Conservation (phyloP, 1,140 invertebrate species). For the Caenorhabditis latens region DNA sequence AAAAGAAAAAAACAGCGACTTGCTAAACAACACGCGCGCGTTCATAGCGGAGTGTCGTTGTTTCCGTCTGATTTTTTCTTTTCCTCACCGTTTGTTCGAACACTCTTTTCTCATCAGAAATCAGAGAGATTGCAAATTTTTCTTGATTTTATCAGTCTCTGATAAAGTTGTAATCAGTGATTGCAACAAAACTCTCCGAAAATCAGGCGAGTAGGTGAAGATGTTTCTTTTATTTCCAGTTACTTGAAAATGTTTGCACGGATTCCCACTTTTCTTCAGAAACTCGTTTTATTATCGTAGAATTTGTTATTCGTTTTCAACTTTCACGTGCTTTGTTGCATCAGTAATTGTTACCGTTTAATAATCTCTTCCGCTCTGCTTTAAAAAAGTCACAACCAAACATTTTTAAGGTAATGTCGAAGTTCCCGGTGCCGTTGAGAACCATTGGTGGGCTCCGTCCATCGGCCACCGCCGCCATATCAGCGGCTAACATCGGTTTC, state of each 20-base stretch:
- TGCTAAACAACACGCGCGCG: conserved; percentile 2
- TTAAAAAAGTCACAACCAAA: too few relatives aligned
- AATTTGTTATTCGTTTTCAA: too few relatives aligned
- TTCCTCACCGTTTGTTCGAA: not conserved
- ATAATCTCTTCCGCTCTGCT: too few relatives aligned
- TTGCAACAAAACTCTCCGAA: conserved; percentile 24
- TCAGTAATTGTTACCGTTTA: too few relatives aligned
- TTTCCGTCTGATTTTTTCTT: conserved; percentile 45
- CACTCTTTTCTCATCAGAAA: conserved; percentile 37
- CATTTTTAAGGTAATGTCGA: conserved; percentile 16
- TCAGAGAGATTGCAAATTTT: conserved; percentile 7
- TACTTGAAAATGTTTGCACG: not conserved
- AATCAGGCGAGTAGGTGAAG: conserved; percentile 19
- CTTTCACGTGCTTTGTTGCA: too few relatives aligned
- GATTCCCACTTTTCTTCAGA: too few relatives aligned
- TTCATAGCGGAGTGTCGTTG: conserved; percentile 17
- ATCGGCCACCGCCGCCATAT: conserved; percentile 29
- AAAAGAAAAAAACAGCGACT: not conserved
- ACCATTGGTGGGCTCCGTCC: conserved; percentile 46
- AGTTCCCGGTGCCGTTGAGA: conserved; percentile 51
- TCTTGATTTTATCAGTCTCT: not conserved
- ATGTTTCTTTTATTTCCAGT: not conserved
- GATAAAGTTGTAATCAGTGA: conserved; percentile 31
- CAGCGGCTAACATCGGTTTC: conserved; percentile 30
- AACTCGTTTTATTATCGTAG: too few relatives aligned